Base-by-base conservation (phyloP, 2,888 invertebrate species). In the Steinernema scapterisci region DNA sequence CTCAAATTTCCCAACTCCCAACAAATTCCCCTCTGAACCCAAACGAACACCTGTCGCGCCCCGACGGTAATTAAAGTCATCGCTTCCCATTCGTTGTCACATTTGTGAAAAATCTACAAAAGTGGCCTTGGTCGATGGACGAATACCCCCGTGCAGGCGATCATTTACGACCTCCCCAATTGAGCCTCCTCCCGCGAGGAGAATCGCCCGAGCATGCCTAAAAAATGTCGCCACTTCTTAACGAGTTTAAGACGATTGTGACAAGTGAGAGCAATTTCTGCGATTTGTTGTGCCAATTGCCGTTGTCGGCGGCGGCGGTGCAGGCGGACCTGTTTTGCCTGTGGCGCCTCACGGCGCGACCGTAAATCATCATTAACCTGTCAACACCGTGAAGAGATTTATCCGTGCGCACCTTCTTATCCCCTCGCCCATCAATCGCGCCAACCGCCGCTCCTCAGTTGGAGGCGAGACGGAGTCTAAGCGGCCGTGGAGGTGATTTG, bases 311-410 rank as follows among this genome's bases (percentile, higher is more conserved):
- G n/a, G n/a, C n/a, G n/a, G n/a, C n/a, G n/a, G n/a, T n/a, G 31
- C 16, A 25, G 5, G 54, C 13, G 63, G 19, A 63, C 63, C 63
- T 63, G 63, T 63, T 31, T 25, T 19, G 48, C 48, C 48, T 48
- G n/a, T 19, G 48, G 31, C 63, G 63, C 27, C 13, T n/a, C 3
- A 16, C 63, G 63, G 63, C 52, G 25, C 63, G 63, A n/a, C 63
- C 27, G 63, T 63, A 63, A 63, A 63, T 63, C 63, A 63, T 63
- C 63, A 63, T 63, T 63, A 63, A 63, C 63, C 63, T 38, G 63
- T 63, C 63, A 38, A 25, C 31, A 27, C 11, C 25, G 63, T 19
- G 13, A 19, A 48, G 38, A 38, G 5, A 21, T 52, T 11, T 23
- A 52, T 52, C 23, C 38, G 16, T 25, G 63, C 63, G 25, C 63